These are phyloP conservation scores for Ranitomeya imitator DNA, from an alignment of 2,113 vertebrate genomes.

Conservation along the genomic window DNA sequence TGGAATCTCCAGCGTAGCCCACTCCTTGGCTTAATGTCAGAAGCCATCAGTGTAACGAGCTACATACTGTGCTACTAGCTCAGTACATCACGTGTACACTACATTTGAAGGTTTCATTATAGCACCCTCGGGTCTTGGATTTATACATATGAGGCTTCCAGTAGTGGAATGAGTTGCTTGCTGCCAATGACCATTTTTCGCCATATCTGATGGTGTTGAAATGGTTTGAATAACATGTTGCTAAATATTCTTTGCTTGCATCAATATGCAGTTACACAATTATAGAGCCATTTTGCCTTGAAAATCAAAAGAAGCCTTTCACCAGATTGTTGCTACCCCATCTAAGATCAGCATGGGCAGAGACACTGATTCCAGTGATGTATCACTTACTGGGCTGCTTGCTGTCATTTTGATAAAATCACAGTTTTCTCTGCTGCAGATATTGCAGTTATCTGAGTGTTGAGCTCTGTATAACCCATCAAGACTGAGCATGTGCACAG, in stretches of 20 bases:
- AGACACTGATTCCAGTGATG: too few relatives aligned
- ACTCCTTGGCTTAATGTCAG: not conserved
- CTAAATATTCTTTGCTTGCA: not conserved
- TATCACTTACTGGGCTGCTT: too few relatives aligned
- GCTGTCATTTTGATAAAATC: too few relatives aligned
- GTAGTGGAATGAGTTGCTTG: not conserved
- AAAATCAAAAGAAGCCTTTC: too few relatives aligned
- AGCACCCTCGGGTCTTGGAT: not conserved
- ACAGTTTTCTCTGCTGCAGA: too few relatives aligned
- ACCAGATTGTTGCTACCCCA: too few relatives aligned
- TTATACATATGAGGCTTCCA: not conserved
- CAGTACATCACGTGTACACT: not conserved
- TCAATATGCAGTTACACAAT: not conserved
- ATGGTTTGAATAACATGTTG: not conserved
- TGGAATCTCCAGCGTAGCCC: not conserved
- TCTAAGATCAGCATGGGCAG: too few relatives aligned
- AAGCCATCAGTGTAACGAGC: not conserved
- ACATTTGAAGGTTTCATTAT: not conserved
- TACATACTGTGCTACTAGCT: not conserved
- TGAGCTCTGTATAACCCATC: too few relatives aligned
- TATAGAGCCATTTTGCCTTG: not conserved
- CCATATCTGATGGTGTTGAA: not conserved
- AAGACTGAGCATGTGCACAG: too few relatives aligned
- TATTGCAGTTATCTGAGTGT: too few relatives aligned
- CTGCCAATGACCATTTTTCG: slow-evolving; percentile 26